Evolutionary conservation across 2,888 invertebrate genomes (phyloP).

Genomic region (Sclerodermus sp.): DNA sequence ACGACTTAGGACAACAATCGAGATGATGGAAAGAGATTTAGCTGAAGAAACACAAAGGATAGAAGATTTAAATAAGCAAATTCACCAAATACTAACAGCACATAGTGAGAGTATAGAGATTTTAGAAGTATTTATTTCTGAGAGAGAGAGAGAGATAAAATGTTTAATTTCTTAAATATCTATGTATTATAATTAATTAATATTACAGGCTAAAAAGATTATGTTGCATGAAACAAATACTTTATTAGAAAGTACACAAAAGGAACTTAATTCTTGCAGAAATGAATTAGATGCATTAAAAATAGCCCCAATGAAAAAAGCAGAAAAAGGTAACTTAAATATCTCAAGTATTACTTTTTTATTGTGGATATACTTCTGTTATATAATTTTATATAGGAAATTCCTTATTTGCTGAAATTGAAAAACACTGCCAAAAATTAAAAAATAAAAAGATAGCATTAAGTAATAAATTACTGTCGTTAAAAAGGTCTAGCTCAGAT

Average conservation of each 20-base stretch:
- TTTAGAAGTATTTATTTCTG: neutral
- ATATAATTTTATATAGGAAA: conserved; percentile 30
- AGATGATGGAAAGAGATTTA: neutral
- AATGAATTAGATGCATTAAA: conserved; percentile 32
- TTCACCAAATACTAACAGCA: conserved; percentile 14
- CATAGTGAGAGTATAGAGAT: conserved; percentile 9
- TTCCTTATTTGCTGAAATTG: conserved; percentile 50
- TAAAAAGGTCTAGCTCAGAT: no score
- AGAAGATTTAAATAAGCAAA: conserved; percentile 13
- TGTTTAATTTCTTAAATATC: conserved; percentile 9
- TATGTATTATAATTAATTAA: neutral
- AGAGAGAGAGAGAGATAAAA: neutral
- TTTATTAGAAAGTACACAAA: conserved; percentile 31
- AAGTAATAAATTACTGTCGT: neutral
- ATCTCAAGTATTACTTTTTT: no score
- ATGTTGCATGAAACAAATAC: conserved; percentile 26
- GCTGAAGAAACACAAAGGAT: conserved; percentile 3
- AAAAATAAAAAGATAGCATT: neutral
- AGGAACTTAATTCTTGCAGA: conserved; percentile 33
- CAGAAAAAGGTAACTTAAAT: conserved; percentile 41
- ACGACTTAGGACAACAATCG: no score
- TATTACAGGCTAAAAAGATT: conserved; percentile 12
- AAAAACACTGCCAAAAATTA: conserved; percentile 39
- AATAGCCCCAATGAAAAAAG: conserved; percentile 23
- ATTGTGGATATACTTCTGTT: no score